Conservation (phyloP, 2,888 invertebrate species). For the Troides oblongomaculatus region DNA sequence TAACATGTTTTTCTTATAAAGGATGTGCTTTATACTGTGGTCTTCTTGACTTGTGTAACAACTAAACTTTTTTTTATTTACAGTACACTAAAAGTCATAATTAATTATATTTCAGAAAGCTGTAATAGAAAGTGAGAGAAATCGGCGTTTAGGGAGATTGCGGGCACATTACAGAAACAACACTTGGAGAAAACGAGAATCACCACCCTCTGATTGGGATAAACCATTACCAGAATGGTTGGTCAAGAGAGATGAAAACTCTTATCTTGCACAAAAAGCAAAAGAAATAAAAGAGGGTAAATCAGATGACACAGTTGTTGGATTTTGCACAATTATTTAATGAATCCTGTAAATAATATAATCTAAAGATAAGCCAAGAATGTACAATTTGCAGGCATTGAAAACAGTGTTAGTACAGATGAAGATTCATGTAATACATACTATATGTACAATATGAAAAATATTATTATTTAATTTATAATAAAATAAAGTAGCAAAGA, state of each 20-base stretch:
- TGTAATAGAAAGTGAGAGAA: constrained; percentile 86
- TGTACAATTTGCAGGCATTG: neutral
- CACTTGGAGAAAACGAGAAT: constrained; percentile 87
- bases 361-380: neutral
- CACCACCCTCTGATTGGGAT: constrained; percentile 91
- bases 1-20: no score
- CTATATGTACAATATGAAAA: neutral
- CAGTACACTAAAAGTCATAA: neutral
- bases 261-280: constrained; percentile 83
- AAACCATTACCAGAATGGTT: constrained; percentile 89
- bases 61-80: no score
- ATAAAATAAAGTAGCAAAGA: neutral
- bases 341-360: neutral
- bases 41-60: no score
- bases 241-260: constrained; percentile 82
- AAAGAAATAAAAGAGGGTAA: constrained; percentile 78
- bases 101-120: constrained; percentile 69
- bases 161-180: constrained; percentile 85
- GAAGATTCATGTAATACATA: neutral
- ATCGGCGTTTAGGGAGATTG: constrained; percentile 82
- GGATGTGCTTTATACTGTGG: no score
- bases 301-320: constrained; percentile 43
- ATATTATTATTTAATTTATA: neutral
- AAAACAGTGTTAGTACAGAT: neutral
- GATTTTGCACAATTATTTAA: constrained; percentile 64